Conservation (phyloP, 2,797 vertebrate genomes). For the Eospalax fontanierii region DNA sequence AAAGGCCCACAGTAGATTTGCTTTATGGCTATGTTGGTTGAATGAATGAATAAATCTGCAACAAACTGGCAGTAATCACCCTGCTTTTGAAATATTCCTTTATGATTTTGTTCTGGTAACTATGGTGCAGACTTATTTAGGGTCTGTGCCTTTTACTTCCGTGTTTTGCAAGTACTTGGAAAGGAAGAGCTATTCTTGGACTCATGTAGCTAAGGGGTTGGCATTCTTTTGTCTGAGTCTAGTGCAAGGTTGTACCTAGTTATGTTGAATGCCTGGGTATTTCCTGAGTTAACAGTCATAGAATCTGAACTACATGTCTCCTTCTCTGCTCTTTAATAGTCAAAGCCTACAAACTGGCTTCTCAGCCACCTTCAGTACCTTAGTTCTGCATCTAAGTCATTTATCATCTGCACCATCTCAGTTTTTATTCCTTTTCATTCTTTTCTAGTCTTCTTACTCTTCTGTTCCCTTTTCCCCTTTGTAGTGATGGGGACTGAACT, state of each 20-base stretch:
- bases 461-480: not conserved
- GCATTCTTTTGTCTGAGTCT: not conserved
- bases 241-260: not conserved
- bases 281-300: not conserved
- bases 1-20: not conserved
- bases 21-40: not conserved
- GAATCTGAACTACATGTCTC: not conserved
- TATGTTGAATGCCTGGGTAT: accelerated
- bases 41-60: not conserved
- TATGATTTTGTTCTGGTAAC: not conserved
- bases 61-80: not conserved
- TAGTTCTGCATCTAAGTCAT: not conserved
- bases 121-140: not conserved
- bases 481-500: not conserved
- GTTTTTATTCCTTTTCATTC: not conserved
- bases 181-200: not conserved
- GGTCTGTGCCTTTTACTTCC: constrained; percentile 11
- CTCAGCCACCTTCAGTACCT: not conserved
- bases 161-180: not conserved
- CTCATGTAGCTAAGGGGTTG: not conserved
- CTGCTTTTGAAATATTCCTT: not conserved
- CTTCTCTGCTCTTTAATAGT: no score
- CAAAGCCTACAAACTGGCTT: not conserved
- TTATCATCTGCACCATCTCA: not conserved
- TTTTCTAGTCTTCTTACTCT: not conserved